These are phyloP conservation scores for Miltochrista miniata DNA, from an alignment of 2,888 invertebrate genomes.

Conservation along the genomic window DNA sequence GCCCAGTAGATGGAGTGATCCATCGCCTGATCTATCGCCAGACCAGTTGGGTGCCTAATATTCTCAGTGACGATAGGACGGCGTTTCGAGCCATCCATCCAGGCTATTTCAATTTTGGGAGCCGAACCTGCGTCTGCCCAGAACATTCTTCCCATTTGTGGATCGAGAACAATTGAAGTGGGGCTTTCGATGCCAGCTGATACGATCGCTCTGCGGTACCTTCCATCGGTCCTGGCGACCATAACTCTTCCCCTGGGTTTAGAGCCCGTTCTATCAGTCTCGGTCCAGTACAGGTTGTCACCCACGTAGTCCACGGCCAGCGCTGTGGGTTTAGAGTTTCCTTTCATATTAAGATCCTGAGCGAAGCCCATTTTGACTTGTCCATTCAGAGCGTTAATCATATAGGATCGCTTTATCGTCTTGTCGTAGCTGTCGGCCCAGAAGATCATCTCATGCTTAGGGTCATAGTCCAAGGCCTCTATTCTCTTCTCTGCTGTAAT, in stretches of 20 bases:
- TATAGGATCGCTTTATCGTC: constrained; percentile 95
- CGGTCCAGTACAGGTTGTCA: constrained; percentile 97
- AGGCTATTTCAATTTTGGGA: constrained; percentile 96
- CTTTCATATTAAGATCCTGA: constrained; percentile 94
- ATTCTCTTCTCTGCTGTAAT: constrained; percentile 94
- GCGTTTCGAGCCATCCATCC: constrained; percentile 98
- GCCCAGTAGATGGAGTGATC: constrained; percentile 97
- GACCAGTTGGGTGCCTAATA: constrained; percentile 93
- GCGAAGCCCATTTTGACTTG: constrained; percentile 92
- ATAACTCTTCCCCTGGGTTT: constrained; percentile 92
- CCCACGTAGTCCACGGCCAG: constrained; percentile 97
- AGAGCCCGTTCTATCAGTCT: constrained; percentile 89
- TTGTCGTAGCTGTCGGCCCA: constrained; percentile 98
- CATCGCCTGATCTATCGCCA: constrained; percentile 95
- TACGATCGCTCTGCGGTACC: constrained; percentile 92
- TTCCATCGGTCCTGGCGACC: constrained; percentile 94
- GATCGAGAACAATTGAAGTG: constrained; percentile 94
- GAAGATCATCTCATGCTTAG: constrained; percentile 92
- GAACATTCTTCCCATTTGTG: constrained; percentile 92
- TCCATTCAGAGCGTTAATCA: constrained; percentile 91
- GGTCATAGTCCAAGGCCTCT: constrained; percentile 95
- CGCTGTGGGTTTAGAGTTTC: constrained; percentile 92
- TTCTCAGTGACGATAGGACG: constrained; percentile 91
- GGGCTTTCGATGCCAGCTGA: constrained; percentile 92
- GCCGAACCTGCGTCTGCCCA: constrained; percentile 97